Percentiles rank a stretch among this genome's conserved stretches.
These are phyloP conservation scores for Paratilapia polleni DNA, from an alignment of 2,113 vertebrate species.

Conservation along the genomic window DNA sequence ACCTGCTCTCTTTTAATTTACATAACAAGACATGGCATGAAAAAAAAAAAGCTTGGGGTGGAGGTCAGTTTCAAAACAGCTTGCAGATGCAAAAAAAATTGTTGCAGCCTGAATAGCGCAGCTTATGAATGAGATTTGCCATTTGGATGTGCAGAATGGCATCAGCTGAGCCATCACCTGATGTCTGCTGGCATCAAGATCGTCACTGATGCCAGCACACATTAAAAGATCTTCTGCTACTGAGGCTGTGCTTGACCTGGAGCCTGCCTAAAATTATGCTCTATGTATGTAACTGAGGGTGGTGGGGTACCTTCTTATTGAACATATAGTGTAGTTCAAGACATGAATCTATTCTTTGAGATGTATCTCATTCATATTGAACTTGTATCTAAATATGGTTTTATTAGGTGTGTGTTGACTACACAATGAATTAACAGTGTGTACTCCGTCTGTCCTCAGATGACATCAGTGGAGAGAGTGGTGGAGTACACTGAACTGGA, in stretches of 20 bases:
- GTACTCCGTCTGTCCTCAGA: conserved; percentile 74
- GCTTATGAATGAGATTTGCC: not conserved
- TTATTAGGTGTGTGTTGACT: not conserved
- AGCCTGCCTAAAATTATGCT: too few relatives aligned
- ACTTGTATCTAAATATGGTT: not conserved
- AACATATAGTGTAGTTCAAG: too few relatives aligned
- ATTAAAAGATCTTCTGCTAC: too few relatives aligned
- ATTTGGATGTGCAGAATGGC: not conserved
- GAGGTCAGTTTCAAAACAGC: not conserved
- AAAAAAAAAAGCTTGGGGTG: too few relatives aligned
- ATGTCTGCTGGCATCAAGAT: too few relatives aligned
- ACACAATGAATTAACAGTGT: not conserved
- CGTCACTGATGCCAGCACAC: too few relatives aligned
- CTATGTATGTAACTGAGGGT: too few relatives aligned
- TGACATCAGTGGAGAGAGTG: conserved; percentile 96
- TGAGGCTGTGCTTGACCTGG: too few relatives aligned
- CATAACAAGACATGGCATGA: not conserved
- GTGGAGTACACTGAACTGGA: conserved; percentile 93
- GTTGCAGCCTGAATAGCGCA: not conserved
- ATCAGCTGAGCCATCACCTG: too few relatives aligned
- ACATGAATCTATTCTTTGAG: too few relatives aligned
- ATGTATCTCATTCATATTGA: too few relatives aligned
- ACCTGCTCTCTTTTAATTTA: not conserved
- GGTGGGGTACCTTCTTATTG: too few relatives aligned
- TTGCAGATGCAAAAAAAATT: not conserved